Base-by-base conservation (phyloP, 2,797 vertebrate genomes). In the Synaphobranchus kaupii region DNA sequence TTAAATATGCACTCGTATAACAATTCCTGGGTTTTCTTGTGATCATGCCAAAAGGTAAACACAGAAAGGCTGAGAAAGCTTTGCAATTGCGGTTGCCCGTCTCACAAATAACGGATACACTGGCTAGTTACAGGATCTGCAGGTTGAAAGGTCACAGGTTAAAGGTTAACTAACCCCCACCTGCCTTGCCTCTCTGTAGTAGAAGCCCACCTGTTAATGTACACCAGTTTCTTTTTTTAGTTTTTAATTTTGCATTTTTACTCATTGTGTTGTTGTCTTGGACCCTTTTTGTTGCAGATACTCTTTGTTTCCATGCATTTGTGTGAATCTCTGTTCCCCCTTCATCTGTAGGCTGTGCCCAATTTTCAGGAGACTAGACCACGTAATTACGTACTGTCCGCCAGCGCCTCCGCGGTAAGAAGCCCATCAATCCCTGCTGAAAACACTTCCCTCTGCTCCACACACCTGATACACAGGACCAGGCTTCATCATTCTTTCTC, bases 351-450 rank as follows among this genome's bases (percentile, higher is more conserved):
- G 97, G 96, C 96, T 93, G 96, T 96, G 92, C 98, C 98, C 94
- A 97, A 99, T 94, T 98, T 99, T 96, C 97, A 98, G 93, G 98
- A 98, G 96, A 98, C 97, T 94, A 97, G 98, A 95, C 97, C 98
- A 68, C 97, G 98, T 95, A 99, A 99, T 97, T 99, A 98, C 92
- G 95, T 99, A 92, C 97, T 99, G 90, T 99, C 98, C 87, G 98
- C 98, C 94, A 99, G 98, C 90, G 98, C 98, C 83, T 98, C 98
- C 90, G 97, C 97, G 96, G 98, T 99, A 97, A 98, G 98, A 56
- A 90, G 47, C 88, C 60, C 56, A 58, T 6, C 8, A 47, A 73
- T 63, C 66, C 58, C 63, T 78, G 28, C 50, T 60, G 9, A 25
- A 34, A 22, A 58, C 58, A 66, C 82, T 47, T 58, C 81, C 34